A percentile compares a stretch with the other conserved stretches of the same genome.
Evolutionary conservation across 2,113 vertebrate genomes (phyloP).

Genomic region (Verasper variegatus): DNA sequence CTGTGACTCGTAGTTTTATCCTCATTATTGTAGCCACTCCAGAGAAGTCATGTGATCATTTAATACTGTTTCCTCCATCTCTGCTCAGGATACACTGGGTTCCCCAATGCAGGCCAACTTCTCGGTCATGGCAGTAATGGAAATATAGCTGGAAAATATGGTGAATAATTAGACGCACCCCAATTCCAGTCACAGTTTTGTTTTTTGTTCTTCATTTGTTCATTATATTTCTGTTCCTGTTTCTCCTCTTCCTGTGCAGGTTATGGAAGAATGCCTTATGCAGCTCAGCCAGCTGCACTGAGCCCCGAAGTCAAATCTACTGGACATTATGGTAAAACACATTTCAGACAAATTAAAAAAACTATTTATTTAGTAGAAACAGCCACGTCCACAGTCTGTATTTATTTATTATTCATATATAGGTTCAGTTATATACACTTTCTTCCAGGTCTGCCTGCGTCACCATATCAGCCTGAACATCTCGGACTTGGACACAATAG

Average conservation of each 20-base stretch:
- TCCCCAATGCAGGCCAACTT: slow-evolving; percentile 50
- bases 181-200: not conserved
- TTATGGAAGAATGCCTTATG: slow-evolving; percentile 71
- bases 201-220: not conserved
- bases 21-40: not conserved
- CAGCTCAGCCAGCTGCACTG: slow-evolving; percentile 64
- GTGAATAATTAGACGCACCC: slow-evolving; percentile 18
- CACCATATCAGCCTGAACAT: slow-evolving; percentile 49
- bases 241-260: slow-evolving; percentile 47
- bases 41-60: not conserved
- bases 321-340: slow-evolving; percentile 63
- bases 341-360: not conserved
- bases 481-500: slow-evolving; percentile 35
- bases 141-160: slow-evolving; percentile 63
- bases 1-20: not conserved
- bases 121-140: slow-evolving; percentile 47
- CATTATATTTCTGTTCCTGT: not conserved
- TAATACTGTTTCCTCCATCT: not conserved
- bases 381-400: no score
- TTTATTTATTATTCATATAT: not conserved
- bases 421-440: not conserved
- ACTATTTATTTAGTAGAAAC: no score
- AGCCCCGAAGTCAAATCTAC: slow-evolving; percentile 54
- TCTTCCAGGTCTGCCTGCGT: slow-evolving; percentile 38
- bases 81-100: slow-evolving; percentile 60